A percentile compares a stretch with the other conserved stretches of the same genome.
phyloP scores from a whole-genome alignment of 35 echinoderm and acorn worm species.

The Apostichopus japonicus region DNA sequence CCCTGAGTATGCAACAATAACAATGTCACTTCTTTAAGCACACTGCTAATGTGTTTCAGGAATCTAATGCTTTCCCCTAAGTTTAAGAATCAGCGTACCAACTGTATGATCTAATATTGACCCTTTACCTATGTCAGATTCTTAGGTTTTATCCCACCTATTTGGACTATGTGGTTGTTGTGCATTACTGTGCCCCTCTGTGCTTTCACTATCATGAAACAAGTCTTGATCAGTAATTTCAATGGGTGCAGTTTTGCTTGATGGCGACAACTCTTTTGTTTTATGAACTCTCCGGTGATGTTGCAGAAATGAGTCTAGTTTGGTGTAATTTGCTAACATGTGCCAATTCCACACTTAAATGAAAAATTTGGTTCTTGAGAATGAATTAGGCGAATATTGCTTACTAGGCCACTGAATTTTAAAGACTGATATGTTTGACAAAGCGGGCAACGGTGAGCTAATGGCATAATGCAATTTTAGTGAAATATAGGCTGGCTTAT shows the following conservation, averaged over 20 bases:
- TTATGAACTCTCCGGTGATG: not conserved
- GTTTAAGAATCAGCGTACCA: slow-evolving; percentile 10
- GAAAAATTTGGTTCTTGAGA: slow-evolving; percentile 19
- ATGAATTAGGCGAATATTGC: not conserved
- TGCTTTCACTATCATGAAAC: slow-evolving; percentile 14
- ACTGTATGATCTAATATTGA: slow-evolving; percentile 5
- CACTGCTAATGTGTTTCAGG: slow-evolving; percentile 25
- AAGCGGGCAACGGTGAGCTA: not conserved
- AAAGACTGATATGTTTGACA: not conserved
- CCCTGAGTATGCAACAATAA: slow-evolving; percentile 1
- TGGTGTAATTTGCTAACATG: slow-evolving; percentile 18
- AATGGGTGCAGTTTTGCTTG: too few relatives aligned
- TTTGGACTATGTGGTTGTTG: not conserved
- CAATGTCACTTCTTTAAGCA: slow-evolving; percentile 6
- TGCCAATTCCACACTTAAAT: not conserved
- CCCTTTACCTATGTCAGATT: not conserved
- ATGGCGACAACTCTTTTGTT: not conserved
- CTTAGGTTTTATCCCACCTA: not conserved
- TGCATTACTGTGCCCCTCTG: slow-evolving; percentile 1
- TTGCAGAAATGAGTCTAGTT: not conserved
- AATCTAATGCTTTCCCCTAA: slow-evolving; percentile 2
- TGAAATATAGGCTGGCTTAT: not conserved
- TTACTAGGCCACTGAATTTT: not conserved
- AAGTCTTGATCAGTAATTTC: not conserved
- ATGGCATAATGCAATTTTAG: not conserved